Evolutionary conservation across 2,888 invertebrate genomes (phyloP), one percentile per base, ranked within the genome.

Genomic region (Neria commutata): DNA sequence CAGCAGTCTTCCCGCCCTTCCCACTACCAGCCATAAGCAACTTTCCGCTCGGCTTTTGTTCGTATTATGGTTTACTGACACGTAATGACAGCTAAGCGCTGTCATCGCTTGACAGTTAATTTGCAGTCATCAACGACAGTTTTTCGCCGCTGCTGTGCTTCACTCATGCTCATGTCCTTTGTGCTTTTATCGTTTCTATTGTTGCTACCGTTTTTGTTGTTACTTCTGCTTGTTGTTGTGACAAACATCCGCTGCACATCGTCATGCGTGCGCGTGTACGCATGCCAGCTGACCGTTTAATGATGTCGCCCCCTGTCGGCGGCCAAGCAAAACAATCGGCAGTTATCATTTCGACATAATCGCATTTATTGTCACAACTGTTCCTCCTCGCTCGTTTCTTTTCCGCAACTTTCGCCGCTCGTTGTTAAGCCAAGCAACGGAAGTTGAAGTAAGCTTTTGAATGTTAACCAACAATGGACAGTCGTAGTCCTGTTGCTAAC

Each of bases 211-310:
- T 37, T 37, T 4, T n/a, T 6, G 37, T 37, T 37, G 8, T 37
- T 14, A 40, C 37, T 23, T 59, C 59, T 56, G 61, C n/a, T 58
- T 56, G 50, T 61, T 64, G 65, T 65, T 67, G 57, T 24, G 17
- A 62, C 58, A 54, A 62, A 62, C 56, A 60, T 60, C 59, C 53
- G 55, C 52, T 26, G 61, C 14, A n/a, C 61, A 62, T 60, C 67
- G 68, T 65, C 71, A 5, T 37, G 11, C 4, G 46, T 34, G 16
- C 37, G n/a, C 63, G 54, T 64, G 64, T 73, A 74, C 71, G 71
- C 75, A 74, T 74, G 72, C 73, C 72, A 69, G 68, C 70, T 71
- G 72, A 75, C 66, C 74, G 64, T 72, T 74, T 72, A 72, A 72
- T 73, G 73, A 74, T 72, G 72, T 67, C 73, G 67, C 72, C 65